A percentile compares a stretch with the other conserved stretches of the same genome.
These are phyloP conservation scores for Anser cygnoides DNA, from an alignment of 2,113 vertebrate species.

Conservation along the genomic window DNA sequence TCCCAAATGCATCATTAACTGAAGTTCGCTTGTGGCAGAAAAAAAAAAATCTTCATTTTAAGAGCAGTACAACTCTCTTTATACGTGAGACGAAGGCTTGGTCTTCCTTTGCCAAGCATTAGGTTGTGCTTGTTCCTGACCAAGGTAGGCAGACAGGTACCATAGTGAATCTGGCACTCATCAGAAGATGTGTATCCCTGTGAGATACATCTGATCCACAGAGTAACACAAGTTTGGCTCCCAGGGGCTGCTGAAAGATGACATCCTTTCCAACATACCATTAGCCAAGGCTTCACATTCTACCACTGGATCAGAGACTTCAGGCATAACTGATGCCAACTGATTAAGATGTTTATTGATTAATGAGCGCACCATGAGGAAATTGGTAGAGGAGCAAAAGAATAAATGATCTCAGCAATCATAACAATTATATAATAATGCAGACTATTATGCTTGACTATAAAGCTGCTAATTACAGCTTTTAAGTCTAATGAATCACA, in stretches of 20 bases:
- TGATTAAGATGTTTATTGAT: neutral
- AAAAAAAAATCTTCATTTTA: constrained; percentile 3
- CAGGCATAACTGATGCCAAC: neutral
- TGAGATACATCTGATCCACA: neutral
- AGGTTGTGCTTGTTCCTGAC: neutral
- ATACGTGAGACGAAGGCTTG: neutral
- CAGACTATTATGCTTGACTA: neutral
- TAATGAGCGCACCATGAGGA: neutral
- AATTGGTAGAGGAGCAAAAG: neutral
- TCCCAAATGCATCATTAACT: constrained; percentile 23
- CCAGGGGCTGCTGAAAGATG: neutral
- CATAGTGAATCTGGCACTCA: neutral
- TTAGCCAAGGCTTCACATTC: neutral
- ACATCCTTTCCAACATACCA: neutral
- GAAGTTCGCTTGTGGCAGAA: neutral
- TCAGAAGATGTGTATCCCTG: neutral
- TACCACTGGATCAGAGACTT: neutral
- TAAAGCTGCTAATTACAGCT: neutral
- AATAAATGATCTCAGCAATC: neutral
- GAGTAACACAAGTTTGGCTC: neutral
- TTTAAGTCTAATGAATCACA: neutral
- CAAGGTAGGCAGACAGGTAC: neutral
- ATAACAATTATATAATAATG: neutral
- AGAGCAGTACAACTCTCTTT: neutral
- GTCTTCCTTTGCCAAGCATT: neutral